phyloP scores from a whole-genome alignment of 2,797 vertebrate genomes.

The Rhinatrema bivittatum region DNA sequence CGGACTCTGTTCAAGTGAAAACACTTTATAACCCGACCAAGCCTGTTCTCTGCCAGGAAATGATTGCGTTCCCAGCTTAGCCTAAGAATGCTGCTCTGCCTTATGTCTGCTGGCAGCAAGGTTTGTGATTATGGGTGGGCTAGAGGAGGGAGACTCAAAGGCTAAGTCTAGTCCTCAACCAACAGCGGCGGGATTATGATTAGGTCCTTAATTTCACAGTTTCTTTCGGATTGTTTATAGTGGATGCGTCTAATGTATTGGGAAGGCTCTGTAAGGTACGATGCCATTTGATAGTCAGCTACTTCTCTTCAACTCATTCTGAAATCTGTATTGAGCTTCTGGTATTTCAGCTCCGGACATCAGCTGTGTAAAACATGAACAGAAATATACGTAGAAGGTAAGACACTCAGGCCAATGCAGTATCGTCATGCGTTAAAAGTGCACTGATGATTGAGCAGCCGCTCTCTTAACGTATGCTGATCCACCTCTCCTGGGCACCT shows the following conservation, averaged over 20 bases:
- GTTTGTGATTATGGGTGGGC: conserved; percentile 38
- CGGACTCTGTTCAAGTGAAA: conserved; percentile 40
- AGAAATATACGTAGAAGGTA: no score
- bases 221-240: background rate
- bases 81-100: conserved; percentile 45
- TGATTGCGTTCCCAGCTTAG: conserved; percentile 44
- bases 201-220: background rate
- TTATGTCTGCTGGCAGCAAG: conserved; percentile 41
- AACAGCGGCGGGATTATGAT: conserved; percentile 4
- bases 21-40: conserved; percentile 37
- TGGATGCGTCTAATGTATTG: background rate
- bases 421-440: no score
- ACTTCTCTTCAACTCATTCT: background rate
- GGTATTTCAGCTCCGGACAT: background rate
- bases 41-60: conserved; percentile 46
- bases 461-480: no score
- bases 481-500: no score
- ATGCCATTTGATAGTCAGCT: background rate
- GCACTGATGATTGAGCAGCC: no score
- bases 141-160: conserved; percentile 19
- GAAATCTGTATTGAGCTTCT: background rate
- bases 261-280: background rate
- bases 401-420: no score
- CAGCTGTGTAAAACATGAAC: no score
- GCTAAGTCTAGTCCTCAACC: conserved; percentile 9